Conservation (phyloP, 2,888 invertebrate species). For the Noctua janthe region DNA sequence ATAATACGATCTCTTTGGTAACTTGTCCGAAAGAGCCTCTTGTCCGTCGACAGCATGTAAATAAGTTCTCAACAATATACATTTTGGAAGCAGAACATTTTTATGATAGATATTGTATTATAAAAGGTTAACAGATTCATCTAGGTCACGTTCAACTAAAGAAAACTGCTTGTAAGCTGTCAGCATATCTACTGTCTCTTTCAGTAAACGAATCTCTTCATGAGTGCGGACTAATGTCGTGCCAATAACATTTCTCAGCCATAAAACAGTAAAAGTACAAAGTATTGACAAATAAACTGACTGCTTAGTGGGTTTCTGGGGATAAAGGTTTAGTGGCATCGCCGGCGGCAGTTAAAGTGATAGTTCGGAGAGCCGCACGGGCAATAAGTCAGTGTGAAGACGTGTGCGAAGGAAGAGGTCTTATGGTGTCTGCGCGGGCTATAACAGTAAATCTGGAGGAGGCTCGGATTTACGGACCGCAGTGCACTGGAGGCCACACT, state of each 20-base stretch:
- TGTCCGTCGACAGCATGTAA: slow-evolving; percentile 57
- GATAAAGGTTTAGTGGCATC: slow-evolving; percentile 72
- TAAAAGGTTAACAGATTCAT: slow-evolving; percentile 14
- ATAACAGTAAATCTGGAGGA: slow-evolving; percentile 89
- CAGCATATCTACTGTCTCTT: not conserved
- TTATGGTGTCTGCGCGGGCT: slow-evolving; percentile 79
- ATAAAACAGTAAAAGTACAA: slow-evolving; percentile 53
- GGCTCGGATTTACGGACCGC: slow-evolving; percentile 81
- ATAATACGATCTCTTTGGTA: slow-evolving; percentile 60
- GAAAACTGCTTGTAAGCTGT: not conserved
- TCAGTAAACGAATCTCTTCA: slow-evolving; percentile 13
- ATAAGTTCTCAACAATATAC: slow-evolving; percentile 55
- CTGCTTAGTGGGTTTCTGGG: slow-evolving; percentile 59
- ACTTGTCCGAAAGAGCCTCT: slow-evolving; percentile 54
- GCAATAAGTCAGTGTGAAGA: slow-evolving; percentile 80
- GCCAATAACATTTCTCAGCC: slow-evolving; percentile 28
- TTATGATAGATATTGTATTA: slow-evolving; percentile 20
- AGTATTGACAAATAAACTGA: slow-evolving; percentile 65
- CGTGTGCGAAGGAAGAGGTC: slow-evolving; percentile 73
- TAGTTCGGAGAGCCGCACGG: slow-evolving; percentile 73
- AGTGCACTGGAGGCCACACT: slow-evolving; percentile 79
- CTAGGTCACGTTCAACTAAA: slow-evolving; percentile 6
- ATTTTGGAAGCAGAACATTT: slow-evolving; percentile 44
- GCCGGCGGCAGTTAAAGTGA: slow-evolving; percentile 76
- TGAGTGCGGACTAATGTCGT: slow-evolving; percentile 27